Base-by-base conservation (phyloP, 2,113 vertebrate species). In the Xyrauchen texanus region DNA sequence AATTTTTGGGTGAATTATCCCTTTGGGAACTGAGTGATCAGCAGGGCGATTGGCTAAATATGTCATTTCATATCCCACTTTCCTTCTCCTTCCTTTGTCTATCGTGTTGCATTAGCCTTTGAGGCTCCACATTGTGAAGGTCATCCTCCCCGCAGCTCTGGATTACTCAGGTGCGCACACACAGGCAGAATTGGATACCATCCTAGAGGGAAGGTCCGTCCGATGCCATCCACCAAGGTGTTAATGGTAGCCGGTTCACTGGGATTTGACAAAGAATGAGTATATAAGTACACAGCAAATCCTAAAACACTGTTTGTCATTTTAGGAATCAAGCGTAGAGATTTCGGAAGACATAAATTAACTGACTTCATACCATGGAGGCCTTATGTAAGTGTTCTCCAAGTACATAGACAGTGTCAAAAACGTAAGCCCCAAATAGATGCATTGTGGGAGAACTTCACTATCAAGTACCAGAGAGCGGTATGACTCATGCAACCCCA, bases 101-200 rank as follows among this genome's bases (percentile, higher is more conserved):
- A 1, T 34, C 83, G 83, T 82, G 77, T 85, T 85, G 85, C 85
- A 76, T 81, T 85, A 68, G 80, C 85, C 84, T 88, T 79, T 11
- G 82, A 83, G 84, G 80, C 85, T 85, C 85, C 87, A 83, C 85
- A 85, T 89, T 90, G 88, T 91, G 90, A 93, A 93, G 91, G 91
- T 93, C 92, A 91, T 90, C 88, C 87, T 89, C 87, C 91, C 88
- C 83, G 87, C 89, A 91, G 90, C 90, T 88, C 91, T 91, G 88
- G 90, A 91, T 93, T 93, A 91, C 91, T 91, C 83, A 79, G 87
- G 62, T 83, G 12, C 55, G 86, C 91, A 92, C 79, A 89, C 88
- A 82, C 88, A 88, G 85, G 91, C 92, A 91, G 87, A 92, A 93
- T 90, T 87, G 77, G 89, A 93, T 87, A 91, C 88, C 69, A 88